Percentiles rank a stretch among this genome's conserved stretches.
Conservation (phyloP, 2,888 invertebrate genomes). For the Lochmaea crataegi region DNA sequence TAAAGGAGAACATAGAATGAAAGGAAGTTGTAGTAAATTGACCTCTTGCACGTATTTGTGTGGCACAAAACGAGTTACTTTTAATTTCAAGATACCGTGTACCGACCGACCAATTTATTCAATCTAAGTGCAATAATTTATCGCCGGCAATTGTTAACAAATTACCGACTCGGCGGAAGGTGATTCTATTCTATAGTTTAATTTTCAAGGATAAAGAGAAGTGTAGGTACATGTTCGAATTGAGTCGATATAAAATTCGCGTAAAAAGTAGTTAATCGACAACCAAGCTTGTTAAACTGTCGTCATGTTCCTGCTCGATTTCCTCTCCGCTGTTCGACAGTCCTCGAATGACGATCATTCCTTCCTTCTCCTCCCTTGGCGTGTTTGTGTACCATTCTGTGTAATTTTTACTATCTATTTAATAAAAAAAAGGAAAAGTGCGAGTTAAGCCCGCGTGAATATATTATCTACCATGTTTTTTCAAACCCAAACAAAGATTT, state of each 20-base stretch:
- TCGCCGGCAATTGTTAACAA: slow-evolving; percentile 15
- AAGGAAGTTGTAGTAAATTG: slow-evolving; percentile 24
- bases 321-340: too few species aligned
- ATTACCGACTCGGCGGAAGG: slow-evolving; percentile 14
- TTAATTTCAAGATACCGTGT: slow-evolving; percentile 20
- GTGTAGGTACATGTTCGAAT: slow-evolving; percentile 16
- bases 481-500: too few species aligned
- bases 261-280: neutral
- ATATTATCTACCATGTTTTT: too few species aligned
- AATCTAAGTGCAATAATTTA: slow-evolving; percentile 27
- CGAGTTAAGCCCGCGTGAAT: too few species aligned
- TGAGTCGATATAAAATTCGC: slow-evolving; percentile 10
- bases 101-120: slow-evolving; percentile 25
- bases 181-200: slow-evolving; percentile 9
- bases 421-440: too few species aligned
- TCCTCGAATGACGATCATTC: too few species aligned
- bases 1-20: slow-evolving; percentile 14
- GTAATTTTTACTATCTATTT: too few species aligned
- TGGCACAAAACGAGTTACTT: slow-evolving; percentile 21
- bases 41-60: slow-evolving; percentile 26
- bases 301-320: neutral
- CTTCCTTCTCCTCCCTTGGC: too few species aligned
- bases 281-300: neutral
- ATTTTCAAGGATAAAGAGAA: slow-evolving; percentile 13
- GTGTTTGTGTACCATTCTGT: too few species aligned